Evolutionary conservation across 2,113 vertebrate species (phyloP).

Genomic region (Neotragus moschatus): DNA sequence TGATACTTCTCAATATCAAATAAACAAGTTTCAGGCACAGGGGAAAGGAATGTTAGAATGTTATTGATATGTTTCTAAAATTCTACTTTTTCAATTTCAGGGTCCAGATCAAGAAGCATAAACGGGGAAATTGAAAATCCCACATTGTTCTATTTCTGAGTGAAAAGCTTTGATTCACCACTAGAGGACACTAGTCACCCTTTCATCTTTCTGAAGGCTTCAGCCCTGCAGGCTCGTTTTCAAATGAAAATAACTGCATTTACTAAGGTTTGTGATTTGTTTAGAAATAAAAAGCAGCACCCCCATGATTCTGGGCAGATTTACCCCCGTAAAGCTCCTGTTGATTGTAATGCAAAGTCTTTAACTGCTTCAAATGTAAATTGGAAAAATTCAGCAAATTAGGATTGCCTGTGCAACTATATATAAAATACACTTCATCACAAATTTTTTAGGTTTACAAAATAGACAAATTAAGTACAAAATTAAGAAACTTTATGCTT

Average conservation of each 20-base stretch:
- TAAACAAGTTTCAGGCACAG: background rate
- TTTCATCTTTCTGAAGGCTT: background rate
- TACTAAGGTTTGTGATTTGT: background rate
- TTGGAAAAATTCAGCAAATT: background rate
- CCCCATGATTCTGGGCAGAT: background rate
- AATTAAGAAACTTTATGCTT: background rate
- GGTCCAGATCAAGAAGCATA: background rate
- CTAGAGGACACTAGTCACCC: background rate
- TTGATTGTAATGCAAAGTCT: background rate
- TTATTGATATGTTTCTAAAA: background rate
- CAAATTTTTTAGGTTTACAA: background rate
- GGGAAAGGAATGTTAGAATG: background rate
- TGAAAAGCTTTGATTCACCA: background rate
- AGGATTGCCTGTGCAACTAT: background rate
- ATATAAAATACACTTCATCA: background rate
- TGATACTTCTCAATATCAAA: background rate
- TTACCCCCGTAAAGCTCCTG: background rate
- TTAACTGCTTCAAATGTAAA: background rate
- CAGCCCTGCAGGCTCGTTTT: background rate
- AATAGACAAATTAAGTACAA: background rate
- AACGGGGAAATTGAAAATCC: background rate
- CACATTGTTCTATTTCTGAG: background rate
- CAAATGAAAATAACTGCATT: background rate
- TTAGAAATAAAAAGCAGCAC: conserved; percentile 16
- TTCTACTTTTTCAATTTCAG: background rate